phyloP scores from a whole-genome alignment of 1,140 invertebrate genomes.

The Diachasmimorpha longicaudata region DNA sequence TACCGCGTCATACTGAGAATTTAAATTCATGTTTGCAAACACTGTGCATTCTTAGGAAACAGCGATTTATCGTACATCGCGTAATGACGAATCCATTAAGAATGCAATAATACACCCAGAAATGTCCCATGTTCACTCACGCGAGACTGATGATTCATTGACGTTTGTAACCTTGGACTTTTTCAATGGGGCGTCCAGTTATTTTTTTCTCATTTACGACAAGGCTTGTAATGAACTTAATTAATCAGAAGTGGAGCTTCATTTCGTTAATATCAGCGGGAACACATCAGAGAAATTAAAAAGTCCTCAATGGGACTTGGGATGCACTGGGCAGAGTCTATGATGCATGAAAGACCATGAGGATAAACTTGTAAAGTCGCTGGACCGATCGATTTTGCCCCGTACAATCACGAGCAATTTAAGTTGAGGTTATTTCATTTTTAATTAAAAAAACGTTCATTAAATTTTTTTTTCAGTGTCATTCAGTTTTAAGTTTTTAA shows the following conservation, averaged over 20 bases:
- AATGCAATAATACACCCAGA: neutral
- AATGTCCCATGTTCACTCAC: neutral
- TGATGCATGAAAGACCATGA: no score
- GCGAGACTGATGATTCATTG: neutral
- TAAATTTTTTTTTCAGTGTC: no score
- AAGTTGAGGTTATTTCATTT: no score
- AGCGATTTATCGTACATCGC: neutral
- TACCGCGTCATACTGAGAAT: neutral
- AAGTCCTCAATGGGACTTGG: no score
- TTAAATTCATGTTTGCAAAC: neutral
- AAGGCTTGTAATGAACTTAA: neutral
- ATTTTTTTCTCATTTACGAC: neutral
- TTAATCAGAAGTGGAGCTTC: neutral
- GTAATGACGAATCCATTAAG: neutral
- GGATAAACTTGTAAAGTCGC: no score
- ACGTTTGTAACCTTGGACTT: slow-evolving; percentile 10
- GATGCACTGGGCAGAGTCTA: no score
- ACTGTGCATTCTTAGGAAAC: neutral
- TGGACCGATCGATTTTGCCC: no score
- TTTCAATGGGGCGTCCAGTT: neutral
- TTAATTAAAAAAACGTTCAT: no score
- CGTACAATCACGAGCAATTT: no score
- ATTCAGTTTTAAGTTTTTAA: no score
- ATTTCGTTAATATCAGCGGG: neutral
- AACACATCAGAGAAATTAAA: no score